Percentiles rank a stretch among this genome's conserved stretches.
Evolutionary conservation across 2,797 vertebrate species (phyloP).

Genomic region (Apogon talboti): DNA sequence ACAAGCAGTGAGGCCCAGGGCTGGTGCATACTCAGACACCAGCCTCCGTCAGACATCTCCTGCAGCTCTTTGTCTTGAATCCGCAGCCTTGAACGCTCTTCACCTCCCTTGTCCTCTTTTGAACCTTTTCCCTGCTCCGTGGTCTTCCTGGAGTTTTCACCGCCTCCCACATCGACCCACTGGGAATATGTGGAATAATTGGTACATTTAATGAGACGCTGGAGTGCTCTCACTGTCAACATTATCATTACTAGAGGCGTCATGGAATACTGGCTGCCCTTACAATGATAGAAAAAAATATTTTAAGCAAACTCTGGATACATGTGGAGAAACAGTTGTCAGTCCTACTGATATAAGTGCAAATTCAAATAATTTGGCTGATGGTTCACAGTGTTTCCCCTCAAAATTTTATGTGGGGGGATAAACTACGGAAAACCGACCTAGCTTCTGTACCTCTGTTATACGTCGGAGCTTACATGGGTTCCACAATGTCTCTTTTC

Average conservation of each 20-base stretch:
- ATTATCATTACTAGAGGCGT: background rate
- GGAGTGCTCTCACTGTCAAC: background rate
- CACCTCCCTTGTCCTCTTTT: slow-evolving; percentile 40
- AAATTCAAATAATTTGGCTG: slow-evolving; percentile 11
- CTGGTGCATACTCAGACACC: slow-evolving; percentile 98
- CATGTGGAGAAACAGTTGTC: background rate
- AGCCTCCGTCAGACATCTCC: slow-evolving; percentile 94
- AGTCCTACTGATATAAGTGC: background rate
- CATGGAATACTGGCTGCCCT: background rate
- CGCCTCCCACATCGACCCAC: slow-evolving; percentile 91
- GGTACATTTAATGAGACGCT: background rate
- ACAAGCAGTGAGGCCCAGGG: slow-evolving; percentile 96
- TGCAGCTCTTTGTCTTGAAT: slow-evolving; percentile 96
- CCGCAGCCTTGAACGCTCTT: slow-evolving; percentile 83
- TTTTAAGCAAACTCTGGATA: background rate
- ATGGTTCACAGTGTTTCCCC: no score
- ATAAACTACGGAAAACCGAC: no score
- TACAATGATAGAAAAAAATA: background rate
- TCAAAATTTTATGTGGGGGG: no score
- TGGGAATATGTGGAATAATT: slow-evolving; percentile 54
- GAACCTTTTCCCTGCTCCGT: slow-evolving; percentile 28
- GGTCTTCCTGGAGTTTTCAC: slow-evolving; percentile 66
- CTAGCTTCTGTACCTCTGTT: no score
- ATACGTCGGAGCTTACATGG: no score
- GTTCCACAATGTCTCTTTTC: no score